Evolutionary conservation across 2,888 invertebrate genomes (phyloP).

Genomic region (Clepsis dumicolana): DNA sequence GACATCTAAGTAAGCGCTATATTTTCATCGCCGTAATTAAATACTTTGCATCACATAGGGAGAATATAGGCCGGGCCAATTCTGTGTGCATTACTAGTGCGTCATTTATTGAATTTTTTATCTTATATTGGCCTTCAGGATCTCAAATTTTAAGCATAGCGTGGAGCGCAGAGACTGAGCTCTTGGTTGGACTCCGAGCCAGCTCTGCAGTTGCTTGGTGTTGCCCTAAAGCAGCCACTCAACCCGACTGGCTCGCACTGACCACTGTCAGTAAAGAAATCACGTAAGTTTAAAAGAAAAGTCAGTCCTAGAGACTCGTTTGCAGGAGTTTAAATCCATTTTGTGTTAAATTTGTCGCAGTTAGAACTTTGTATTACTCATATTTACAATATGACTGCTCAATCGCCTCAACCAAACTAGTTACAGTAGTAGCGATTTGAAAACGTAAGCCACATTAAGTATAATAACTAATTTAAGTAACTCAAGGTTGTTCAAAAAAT

Average conservation of each 20-base stretch:
- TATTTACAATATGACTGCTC: too few relatives aligned
- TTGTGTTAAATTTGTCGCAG: too few relatives aligned
- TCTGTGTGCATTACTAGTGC: neutral
- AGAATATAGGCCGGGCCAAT: neutral
- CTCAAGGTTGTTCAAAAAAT: constrained; percentile 18
- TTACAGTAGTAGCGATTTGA: too few relatives aligned
- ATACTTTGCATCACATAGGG: too few relatives aligned
- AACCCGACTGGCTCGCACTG: constrained; percentile 75
- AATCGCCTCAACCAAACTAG: too few relatives aligned
- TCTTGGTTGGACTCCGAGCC: constrained; percentile 77
- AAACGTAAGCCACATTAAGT: neutral
- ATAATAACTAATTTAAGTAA: neutral
- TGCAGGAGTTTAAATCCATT: too few relatives aligned
- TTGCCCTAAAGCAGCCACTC: constrained; percentile 73
- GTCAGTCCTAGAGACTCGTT: neutral
- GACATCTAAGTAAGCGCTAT: too few relatives aligned
- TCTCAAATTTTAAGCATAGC: constrained; percentile 78
- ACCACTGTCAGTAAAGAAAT: constrained; percentile 80
- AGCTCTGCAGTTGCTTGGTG: constrained; percentile 80
- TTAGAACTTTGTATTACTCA: too few relatives aligned
- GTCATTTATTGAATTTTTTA: neutral
- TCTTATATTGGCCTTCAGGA: constrained; percentile 54
- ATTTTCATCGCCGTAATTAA: too few relatives aligned
- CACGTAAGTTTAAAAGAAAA: constrained; percentile 58
- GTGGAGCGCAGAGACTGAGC: constrained; percentile 80